These are phyloP conservation scores for Pachyramphus minor DNA, from an alignment of 2,113 vertebrate genomes.

Conservation along the genomic window DNA sequence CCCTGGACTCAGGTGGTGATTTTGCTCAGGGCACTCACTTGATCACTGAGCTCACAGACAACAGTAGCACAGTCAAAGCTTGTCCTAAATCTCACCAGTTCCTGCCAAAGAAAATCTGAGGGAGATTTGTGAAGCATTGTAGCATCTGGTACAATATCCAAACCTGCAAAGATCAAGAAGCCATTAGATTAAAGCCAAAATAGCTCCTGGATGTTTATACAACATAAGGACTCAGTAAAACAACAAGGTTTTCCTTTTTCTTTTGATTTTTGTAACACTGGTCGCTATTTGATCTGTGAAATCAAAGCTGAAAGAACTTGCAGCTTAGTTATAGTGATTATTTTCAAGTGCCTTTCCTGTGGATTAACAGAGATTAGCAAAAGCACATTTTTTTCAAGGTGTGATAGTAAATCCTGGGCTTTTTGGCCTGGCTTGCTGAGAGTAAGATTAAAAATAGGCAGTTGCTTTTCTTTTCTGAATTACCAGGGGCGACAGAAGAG, in stretches of 20 bases:
- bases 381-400: neutral
- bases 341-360: constrained; percentile 5
- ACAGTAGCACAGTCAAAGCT: constrained; percentile 42
- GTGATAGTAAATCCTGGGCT: neutral
- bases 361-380: constrained; percentile 29
- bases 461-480: neutral
- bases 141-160: constrained; percentile 62
- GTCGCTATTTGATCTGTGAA: neutral
- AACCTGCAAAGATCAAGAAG: constrained; percentile 22
- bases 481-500: neutral
- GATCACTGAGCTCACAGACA: constrained; percentile 49
- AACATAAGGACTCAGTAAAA: neutral
- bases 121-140: constrained; percentile 31
- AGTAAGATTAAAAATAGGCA: neutral
- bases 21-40: neutral
- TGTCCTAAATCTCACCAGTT: constrained; percentile 49
- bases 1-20: neutral
- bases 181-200: neutral
- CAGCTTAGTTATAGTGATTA: neutral
- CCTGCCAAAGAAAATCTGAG: constrained; percentile 68
- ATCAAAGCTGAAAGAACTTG: neutral
- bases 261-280: neutral
- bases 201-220: neutral
- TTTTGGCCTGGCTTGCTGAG: neutral
- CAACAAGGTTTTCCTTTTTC: neutral